These are phyloP conservation scores for Dorcus parallelipipedus DNA, from an alignment of 2,888 invertebrate genomes.

Conservation along the genomic window DNA sequence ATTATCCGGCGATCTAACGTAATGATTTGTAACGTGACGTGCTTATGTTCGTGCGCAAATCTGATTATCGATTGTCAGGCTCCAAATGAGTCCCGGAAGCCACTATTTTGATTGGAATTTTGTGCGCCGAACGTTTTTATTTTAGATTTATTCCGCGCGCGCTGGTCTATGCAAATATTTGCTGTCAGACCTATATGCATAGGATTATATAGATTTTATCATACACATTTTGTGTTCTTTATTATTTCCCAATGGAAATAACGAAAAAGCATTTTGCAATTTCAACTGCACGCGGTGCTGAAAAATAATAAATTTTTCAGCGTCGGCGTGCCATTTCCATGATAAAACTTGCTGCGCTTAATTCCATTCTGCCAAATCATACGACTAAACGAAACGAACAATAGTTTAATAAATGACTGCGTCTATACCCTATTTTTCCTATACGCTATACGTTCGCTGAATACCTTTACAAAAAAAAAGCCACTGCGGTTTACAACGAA, in stretches of 20 bases:
- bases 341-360: too few relatives aligned
- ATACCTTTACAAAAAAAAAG: too few relatives aligned
- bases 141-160: not conserved
- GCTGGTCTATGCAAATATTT: not conserved
- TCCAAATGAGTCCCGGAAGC: not conserved
- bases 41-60: not conserved
- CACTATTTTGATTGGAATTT: slow-evolving; percentile 15
- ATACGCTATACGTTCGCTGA: too few relatives aligned
- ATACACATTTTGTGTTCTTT: not conserved
- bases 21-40: slow-evolving; percentile 11
- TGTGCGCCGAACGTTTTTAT: not conserved
- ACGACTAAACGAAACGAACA: too few relatives aligned
- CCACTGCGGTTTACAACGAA: too few relatives aligned
- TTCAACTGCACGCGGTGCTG: too few relatives aligned
- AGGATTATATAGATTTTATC: not conserved
- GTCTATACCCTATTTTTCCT: too few relatives aligned
- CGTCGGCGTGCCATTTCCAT: too few relatives aligned
- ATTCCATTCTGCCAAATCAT: too few relatives aligned
- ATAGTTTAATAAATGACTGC: too few relatives aligned
- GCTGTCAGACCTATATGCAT: not conserved
- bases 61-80: not conserved
- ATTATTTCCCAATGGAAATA: not conserved
- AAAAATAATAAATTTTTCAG: too few relatives aligned
- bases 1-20: slow-evolving; percentile 15
- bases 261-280: not conserved